Base-by-base conservation (phyloP, 2,797 vertebrate species). In the Eulemur albifrons region DNA sequence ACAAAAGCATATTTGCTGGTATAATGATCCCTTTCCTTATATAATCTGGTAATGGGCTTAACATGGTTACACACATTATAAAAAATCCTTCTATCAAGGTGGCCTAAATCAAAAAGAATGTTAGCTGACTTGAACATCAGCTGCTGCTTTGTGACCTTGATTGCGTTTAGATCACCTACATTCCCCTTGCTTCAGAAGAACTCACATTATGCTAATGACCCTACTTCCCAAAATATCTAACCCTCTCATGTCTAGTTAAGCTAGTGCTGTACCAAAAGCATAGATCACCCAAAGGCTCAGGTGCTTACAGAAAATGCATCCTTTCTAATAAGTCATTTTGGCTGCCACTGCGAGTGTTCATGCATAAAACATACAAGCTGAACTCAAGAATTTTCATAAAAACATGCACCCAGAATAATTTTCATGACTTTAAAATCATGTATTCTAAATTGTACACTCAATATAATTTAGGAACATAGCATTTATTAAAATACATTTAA, bases 351-450 rank as follows among this genome's bases (percentile, higher is more conserved):
- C 11, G 77, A 95, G 93, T 93, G 69, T 97, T 98, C 96, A 97
- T 97, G 88, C 96, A 98, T 98, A 97, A 98, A 97, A 97, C 97
- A 98, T 90, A 95, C 57, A 97, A 91, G 79, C 63, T 79, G 54
- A 95, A 86, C 69, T 94, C 76, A 91, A 96, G 69, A 95, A 97
- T 88, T 94, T 96, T 63, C 73, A 85, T 80, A 75, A 95, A 97
- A 97, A 96, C 88, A 81, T 52, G 43, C 52, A 20, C n/a, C 59
- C 45, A 23, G 69, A 95, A 94, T 88, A 80, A 83, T 89, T 94
- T 86, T 87, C 67, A 81, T 52, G 20, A 85, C 86, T 92, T 95
- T 90, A 97, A 96, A 95, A 59, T 72, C n/a, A 40, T 76, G 25
- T 88, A 40, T 92, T 94, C 95, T 82, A 97, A 97, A 96, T 77